A percentile compares a stretch with the other conserved stretches of the same genome.
phyloP scores from a whole-genome alignment of 2,888 invertebrate species.

The Dichetophora obliterata region DNA sequence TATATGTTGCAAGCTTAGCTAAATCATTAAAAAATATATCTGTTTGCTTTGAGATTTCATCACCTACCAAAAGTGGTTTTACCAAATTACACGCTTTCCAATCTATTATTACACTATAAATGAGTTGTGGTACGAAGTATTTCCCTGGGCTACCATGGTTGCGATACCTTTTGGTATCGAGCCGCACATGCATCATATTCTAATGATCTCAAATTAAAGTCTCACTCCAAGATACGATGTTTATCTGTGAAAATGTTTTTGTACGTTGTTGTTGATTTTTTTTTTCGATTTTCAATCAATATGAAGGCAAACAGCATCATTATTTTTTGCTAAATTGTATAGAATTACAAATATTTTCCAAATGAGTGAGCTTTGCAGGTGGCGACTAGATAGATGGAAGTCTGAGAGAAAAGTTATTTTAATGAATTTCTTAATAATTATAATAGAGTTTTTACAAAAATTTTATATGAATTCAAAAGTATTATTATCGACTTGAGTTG shows the following conservation, averaged over 20 bases:
- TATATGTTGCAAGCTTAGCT: neutral
- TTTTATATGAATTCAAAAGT: too few relatives aligned
- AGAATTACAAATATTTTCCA: slow-evolving; percentile 24
- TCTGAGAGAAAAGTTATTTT: neutral
- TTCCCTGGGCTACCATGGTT: slow-evolving; percentile 9
- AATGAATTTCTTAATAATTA: too few relatives aligned
- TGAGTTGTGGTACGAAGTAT: slow-evolving; percentile 2
- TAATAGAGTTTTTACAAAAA: too few relatives aligned
- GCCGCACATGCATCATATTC: neutral
- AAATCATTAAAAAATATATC: neutral
- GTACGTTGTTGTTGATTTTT: neutral
- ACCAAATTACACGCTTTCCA: slow-evolving; percentile 12
- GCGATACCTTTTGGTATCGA: neutral
- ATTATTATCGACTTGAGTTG: too few relatives aligned
- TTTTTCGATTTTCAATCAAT: slow-evolving; percentile 21
- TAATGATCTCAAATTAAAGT: slow-evolving; percentile 20
- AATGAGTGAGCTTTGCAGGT: neutral
- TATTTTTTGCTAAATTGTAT: slow-evolving; percentile 12
- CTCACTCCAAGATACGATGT: slow-evolving; percentile 1
- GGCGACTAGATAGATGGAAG: neutral
- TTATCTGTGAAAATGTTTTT: neutral
- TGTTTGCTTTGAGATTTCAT: slow-evolving; percentile 10
- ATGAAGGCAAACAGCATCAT: slow-evolving; percentile 15
- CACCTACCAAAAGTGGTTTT: neutral
- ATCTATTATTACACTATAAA: slow-evolving; percentile 8